Percentiles rank a stretch among this genome's conserved stretches.
Evolutionary conservation across 2,797 vertebrate genomes (phyloP).

Genomic region (Avahi laniger): DNA sequence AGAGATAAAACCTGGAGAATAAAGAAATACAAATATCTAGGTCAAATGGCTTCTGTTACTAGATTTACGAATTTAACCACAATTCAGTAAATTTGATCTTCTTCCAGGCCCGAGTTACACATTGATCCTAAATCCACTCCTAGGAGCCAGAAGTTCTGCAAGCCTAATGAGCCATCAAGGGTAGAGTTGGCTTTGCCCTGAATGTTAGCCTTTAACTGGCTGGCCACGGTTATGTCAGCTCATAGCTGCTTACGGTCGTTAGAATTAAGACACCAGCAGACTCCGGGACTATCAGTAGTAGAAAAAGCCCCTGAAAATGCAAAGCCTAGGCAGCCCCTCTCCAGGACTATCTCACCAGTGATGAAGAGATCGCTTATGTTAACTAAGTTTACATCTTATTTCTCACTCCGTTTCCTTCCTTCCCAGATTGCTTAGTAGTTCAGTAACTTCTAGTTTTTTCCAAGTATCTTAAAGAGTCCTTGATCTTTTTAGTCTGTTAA

Average conservation of each 20-base stretch:
- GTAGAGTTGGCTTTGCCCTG: background rate
- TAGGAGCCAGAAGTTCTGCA: background rate
- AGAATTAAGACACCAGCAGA: background rate
- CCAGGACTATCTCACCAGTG: background rate
- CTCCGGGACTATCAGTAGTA: background rate
- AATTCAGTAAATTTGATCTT: background rate
- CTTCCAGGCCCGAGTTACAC: background rate
- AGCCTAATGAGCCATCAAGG: background rate
- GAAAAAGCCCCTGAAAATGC: background rate
- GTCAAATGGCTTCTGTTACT: background rate
- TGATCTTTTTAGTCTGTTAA: background rate
- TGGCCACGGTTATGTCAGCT: background rate
- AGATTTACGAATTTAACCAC: background rate
- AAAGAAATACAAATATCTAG: background rate
- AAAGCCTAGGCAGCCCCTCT: background rate
- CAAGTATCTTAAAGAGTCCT: background rate
- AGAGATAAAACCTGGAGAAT: background rate
- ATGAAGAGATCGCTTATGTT: background rate
- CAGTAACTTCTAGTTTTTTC: background rate
- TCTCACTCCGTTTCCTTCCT: background rate
- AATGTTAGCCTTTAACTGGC: background rate
- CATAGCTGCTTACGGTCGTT: background rate
- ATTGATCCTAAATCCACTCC: background rate
- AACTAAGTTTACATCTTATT: background rate
- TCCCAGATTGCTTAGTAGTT: background rate